phyloP scores from a whole-genome alignment of 2,888 invertebrate species.

The Azorinus chamasolen region DNA sequence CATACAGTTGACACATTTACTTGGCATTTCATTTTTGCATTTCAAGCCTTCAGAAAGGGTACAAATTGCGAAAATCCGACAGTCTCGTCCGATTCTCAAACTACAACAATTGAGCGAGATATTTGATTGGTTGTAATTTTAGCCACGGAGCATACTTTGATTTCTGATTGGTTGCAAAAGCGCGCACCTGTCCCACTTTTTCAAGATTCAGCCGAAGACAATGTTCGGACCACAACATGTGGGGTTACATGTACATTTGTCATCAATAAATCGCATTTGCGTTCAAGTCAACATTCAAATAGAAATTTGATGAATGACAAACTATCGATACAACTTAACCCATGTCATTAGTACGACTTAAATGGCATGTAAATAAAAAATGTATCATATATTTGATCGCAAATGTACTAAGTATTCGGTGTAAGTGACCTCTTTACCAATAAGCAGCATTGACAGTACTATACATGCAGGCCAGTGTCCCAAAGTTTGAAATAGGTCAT shows the following conservation, averaged over 20 bases:
- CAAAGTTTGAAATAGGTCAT: no score
- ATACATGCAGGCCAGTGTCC: no score
- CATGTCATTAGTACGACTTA: not conserved
- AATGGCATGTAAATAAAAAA: no score
- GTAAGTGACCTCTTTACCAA: no score
- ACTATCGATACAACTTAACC: no score
- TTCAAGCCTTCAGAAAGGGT: constrained; percentile 28
- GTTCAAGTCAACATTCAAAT: not conserved
- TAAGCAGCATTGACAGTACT: no score
- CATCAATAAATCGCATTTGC: not conserved
- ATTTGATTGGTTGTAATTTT: constrained; percentile 67
- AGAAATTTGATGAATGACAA: no score
- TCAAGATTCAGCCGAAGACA: constrained; percentile 21
- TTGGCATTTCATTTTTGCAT: constrained; percentile 14
- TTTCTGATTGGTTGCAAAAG: constrained; percentile 21
- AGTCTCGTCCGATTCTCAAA: constrained; percentile 44
- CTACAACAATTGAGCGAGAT: constrained; percentile 63
- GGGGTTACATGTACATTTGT: constrained; percentile 10
- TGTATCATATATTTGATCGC: no score
- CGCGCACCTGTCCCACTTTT: constrained; percentile 34
- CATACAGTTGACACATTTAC: constrained; percentile 12
- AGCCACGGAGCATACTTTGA: not conserved
- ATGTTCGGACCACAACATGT: constrained; percentile 17
- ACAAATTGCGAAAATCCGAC: constrained; percentile 32
- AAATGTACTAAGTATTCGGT: no score